Evolutionary conservation across 2,888 invertebrate species (phyloP).

Genomic region (Thymelicus lineola): DNA sequence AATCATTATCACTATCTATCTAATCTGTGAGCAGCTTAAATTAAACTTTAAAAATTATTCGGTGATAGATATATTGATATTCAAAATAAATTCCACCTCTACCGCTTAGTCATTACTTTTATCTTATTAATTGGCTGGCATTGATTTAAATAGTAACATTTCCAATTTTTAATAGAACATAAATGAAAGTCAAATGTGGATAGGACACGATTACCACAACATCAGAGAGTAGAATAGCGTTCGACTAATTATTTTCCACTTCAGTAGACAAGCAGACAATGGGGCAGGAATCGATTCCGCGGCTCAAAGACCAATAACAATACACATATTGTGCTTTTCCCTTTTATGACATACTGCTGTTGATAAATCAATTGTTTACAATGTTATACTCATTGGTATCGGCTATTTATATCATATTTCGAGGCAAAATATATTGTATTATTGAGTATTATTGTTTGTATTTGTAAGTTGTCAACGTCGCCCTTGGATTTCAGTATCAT

Average conservation of each 20-base stretch:
- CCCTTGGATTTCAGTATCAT: too few species aligned
- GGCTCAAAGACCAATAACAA: slow-evolving; percentile 35
- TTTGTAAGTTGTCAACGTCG: too few species aligned
- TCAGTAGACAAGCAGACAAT: slow-evolving; percentile 53
- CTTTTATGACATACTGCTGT: neutral
- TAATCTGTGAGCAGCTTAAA: neutral
- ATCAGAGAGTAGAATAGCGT: neutral
- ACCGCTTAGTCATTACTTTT: neutral
- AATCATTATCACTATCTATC: neutral
- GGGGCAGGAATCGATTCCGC: slow-evolving; percentile 53
- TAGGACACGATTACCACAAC: neutral
- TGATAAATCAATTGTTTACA: slow-evolving; percentile 4
- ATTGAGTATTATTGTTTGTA: too few species aligned
- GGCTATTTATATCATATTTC: neutral
- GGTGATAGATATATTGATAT: neutral
- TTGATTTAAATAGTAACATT: too few species aligned
- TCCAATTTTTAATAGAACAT: too few species aligned
- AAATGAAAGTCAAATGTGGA: neutral
- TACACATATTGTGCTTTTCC: slow-evolving; percentile 12
- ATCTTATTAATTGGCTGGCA: neutral
- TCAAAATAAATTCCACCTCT: neutral
- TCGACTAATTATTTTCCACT: slow-evolving; percentile 52
- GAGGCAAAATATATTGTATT: too few species aligned
- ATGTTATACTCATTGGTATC: neutral
- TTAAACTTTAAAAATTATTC: neutral